phyloP scores from a whole-genome alignment of 2,888 invertebrate species.

The Lasioglossum morio region DNA sequence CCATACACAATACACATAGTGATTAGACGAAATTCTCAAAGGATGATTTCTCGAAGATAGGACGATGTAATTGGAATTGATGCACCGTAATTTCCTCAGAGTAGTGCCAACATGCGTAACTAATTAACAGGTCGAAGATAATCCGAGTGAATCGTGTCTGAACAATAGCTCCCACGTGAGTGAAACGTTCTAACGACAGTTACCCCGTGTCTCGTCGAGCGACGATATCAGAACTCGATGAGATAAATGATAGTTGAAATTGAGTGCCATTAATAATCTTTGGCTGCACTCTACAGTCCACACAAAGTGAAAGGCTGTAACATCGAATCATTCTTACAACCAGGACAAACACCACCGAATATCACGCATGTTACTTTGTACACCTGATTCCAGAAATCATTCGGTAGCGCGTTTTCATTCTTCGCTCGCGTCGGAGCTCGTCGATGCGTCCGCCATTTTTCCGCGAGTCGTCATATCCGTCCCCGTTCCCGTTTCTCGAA shows the following conservation, averaged over 20 bases:
- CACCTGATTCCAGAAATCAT: not conserved
- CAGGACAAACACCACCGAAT: not conserved
- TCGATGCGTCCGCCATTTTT: constrained; percentile 1
- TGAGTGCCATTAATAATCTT: not conserved
- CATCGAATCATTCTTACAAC: not conserved
- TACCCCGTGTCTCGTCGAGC: too few species aligned
- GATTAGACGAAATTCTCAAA: constrained; percentile 16
- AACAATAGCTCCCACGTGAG: constrained; percentile 47
- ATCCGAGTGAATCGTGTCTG: constrained; percentile 48
- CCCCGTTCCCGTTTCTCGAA: not conserved
- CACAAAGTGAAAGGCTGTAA: not conserved
- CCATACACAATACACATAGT: not conserved
- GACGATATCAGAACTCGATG: constrained; percentile 24
- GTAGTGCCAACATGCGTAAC: constrained; percentile 46
- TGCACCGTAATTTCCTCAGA: constrained; percentile 38
- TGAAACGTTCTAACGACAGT: not conserved
- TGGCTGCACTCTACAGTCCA: not conserved
- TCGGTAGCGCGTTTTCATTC: not conserved
- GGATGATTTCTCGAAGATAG: constrained; percentile 44
- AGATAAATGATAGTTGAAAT: not conserved
- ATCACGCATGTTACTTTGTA: not conserved
- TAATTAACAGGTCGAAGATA: constrained; percentile 55
- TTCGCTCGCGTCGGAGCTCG: not conserved
- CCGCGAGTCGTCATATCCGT: not conserved
- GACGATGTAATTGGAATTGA: constrained; percentile 67